These are phyloP conservation scores for Halocaridina rubra DNA, from an alignment of 2,888 invertebrate species.

Conservation along the genomic window DNA sequence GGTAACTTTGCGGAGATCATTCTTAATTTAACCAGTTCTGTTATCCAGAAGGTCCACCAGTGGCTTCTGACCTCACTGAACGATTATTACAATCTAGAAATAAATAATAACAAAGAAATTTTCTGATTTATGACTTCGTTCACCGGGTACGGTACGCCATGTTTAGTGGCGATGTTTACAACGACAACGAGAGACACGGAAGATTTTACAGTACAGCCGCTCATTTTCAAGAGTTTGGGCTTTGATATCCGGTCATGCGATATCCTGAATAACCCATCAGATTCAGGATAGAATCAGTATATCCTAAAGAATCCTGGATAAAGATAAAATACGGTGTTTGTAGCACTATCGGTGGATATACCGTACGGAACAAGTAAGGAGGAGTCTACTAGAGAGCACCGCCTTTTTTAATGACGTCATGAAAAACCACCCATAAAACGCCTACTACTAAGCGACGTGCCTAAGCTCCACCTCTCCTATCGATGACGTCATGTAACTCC, in stretches of 20 bases:
- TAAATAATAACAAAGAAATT: conserved; percentile 54
- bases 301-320: conserved; percentile 3
- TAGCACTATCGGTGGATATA: not conserved
- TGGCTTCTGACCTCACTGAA: not conserved
- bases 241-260: not conserved
- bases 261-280: not conserved
- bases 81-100: not conserved
- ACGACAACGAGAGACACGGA: conserved; percentile 10
- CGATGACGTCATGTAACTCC: too few species aligned
- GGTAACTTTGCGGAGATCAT: conserved; percentile 50
- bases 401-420: conserved; percentile 20
- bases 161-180: conserved; percentile 43
- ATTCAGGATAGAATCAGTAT: not conserved
- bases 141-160: conserved; percentile 63
- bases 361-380: conserved; percentile 39
- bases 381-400: conserved; percentile 34
- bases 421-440: too few species aligned
- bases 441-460: too few species aligned
- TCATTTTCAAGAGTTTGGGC: not conserved
- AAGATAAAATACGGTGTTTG: not conserved
- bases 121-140: conserved; percentile 60
- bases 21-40: conserved; percentile 15
- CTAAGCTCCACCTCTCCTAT: too few species aligned
- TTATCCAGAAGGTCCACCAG: not conserved
- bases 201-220: not conserved